A percentile compares a stretch with the other conserved stretches of the same genome.
Conservation (phyloP, 2,113 vertebrate species). For the Cricetomys ansorgei region DNA sequence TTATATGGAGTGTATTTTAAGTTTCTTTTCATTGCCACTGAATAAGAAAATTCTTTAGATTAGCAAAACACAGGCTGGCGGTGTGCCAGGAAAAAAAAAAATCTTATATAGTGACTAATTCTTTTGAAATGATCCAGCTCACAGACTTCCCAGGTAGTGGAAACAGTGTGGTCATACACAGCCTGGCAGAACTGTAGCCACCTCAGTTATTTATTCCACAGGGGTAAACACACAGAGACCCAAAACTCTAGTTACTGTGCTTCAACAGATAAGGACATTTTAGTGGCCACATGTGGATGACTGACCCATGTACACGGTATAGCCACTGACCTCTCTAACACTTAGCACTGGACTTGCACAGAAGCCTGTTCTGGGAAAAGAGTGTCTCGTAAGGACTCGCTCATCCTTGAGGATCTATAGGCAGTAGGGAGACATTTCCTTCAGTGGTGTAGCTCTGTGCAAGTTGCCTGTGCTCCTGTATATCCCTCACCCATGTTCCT, state of each 20-base stretch:
- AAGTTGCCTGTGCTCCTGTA: not conserved
- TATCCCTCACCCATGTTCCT: not conserved
- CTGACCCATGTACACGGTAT: not conserved
- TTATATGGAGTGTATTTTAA: not conserved
- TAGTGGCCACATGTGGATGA: not conserved
- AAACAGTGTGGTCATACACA: slow-evolving; percentile 55
- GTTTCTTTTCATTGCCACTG: slow-evolving; percentile 41
- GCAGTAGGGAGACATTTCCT: not conserved
- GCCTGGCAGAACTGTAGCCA: not conserved
- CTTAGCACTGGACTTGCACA: not conserved
- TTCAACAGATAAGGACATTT: slow-evolving; percentile 6
- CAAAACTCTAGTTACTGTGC: slow-evolving; percentile 6
- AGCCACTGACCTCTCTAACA: too few relatives aligned
- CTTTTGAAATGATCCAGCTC: slow-evolving; percentile 60
- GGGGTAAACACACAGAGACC: not conserved
- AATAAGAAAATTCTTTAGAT: slow-evolving; percentile 53
- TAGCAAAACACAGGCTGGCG: slow-evolving; percentile 23
- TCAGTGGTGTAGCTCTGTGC: not conserved
- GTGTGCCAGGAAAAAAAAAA: slow-evolving; percentile 29
- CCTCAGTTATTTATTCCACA: slow-evolving; percentile 21
- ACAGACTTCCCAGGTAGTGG: slow-evolving; percentile 67
- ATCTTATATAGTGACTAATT: slow-evolving; percentile 57
- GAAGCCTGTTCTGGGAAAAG: not conserved
- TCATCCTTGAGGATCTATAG: not conserved
- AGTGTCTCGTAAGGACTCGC: not conserved